Percentiles rank a stretch among this genome's conserved stretches.
Conservation (phyloP, 1,140 invertebrate genomes). For the Palaemon carinicauda region DNA sequence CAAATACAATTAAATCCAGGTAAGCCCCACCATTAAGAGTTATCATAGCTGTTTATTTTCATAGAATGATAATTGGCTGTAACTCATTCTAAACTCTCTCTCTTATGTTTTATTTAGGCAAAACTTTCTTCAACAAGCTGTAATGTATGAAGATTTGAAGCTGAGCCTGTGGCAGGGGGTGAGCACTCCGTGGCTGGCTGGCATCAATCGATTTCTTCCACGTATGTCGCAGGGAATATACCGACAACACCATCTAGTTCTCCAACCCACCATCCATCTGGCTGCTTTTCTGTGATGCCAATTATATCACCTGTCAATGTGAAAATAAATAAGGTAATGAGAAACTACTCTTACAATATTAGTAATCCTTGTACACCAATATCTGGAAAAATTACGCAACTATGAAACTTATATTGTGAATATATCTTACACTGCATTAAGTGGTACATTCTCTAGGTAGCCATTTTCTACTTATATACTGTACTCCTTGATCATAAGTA, state of each 20-base stretch:
- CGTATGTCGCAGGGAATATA: conserved; percentile 93
- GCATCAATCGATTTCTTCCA: conserved; percentile 72
- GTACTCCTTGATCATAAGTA: too few relatives aligned
- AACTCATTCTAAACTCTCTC: neutral
- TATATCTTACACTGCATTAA: too few relatives aligned
- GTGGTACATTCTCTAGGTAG: too few relatives aligned
- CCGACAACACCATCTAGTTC: conserved; percentile 85
- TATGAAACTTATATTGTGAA: too few relatives aligned
- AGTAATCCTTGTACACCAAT: too few relatives aligned
- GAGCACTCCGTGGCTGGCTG: conserved; percentile 21
- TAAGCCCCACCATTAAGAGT: neutral
- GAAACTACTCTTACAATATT: too few relatives aligned
- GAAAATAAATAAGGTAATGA: conserved; percentile 17
- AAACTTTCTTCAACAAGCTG: conserved; percentile 2
- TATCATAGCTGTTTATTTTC: neutral
- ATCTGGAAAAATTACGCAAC: too few relatives aligned
- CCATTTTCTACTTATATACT: too few relatives aligned
- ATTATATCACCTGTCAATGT: conserved; percentile 80
- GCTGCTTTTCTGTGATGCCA: conserved; percentile 87
- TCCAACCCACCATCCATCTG: conserved; percentile 95
- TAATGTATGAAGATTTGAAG: neutral
- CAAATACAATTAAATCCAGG: neutral
- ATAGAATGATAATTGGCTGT: neutral
- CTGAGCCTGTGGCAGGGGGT: neutral
- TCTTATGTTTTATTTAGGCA: neutral